phyloP scores from a whole-genome alignment of 2,888 invertebrate species.

The Eledona agricola region DNA sequence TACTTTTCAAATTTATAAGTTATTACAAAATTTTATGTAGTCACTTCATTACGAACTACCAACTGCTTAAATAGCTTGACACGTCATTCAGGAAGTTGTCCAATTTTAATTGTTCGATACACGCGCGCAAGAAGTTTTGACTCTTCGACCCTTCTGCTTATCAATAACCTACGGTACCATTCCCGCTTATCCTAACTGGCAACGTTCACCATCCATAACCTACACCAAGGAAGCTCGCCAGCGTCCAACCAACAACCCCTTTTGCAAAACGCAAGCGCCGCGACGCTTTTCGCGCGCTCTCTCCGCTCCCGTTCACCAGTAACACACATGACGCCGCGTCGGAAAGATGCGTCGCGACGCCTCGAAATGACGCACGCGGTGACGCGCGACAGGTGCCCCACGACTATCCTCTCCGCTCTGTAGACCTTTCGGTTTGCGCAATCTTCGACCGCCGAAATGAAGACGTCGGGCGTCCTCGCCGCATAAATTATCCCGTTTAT shows the following conservation, averaged over 20 bases:
- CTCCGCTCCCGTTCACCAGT: slow-evolving; percentile 36
- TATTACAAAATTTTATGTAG: too few species aligned
- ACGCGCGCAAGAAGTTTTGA: slow-evolving; percentile 3
- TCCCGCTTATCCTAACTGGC: slow-evolving; percentile 6
- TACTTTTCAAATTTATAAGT: too few species aligned
- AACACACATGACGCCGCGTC: slow-evolving; percentile 45
- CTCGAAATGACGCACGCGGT: slow-evolving; percentile 26
- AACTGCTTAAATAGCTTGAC: too few species aligned
- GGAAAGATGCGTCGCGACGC: slow-evolving; percentile 42
- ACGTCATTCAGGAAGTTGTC: too few species aligned
- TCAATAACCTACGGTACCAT: slow-evolving; percentile 2
- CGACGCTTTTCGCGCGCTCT: slow-evolving; percentile 12
- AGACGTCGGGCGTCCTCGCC: too few species aligned
- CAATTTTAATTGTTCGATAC: too few species aligned
- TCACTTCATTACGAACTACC: too few species aligned
- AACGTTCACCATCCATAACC: slow-evolving; percentile 28
- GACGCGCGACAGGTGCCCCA: slow-evolving; percentile 32
- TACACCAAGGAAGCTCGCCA: slow-evolving; percentile 24
- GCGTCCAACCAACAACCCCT: slow-evolving; percentile 19
- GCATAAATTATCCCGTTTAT: slow-evolving; percentile 22
- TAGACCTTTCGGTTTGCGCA: neutral
- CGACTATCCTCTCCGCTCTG: too few species aligned
- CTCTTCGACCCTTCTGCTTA: slow-evolving; percentile 6
- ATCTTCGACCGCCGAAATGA: neutral
- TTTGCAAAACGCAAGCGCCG: slow-evolving; percentile 31